Base-by-base conservation (phyloP, 2,888 invertebrate species). In the Antheraea yamamai region DNA sequence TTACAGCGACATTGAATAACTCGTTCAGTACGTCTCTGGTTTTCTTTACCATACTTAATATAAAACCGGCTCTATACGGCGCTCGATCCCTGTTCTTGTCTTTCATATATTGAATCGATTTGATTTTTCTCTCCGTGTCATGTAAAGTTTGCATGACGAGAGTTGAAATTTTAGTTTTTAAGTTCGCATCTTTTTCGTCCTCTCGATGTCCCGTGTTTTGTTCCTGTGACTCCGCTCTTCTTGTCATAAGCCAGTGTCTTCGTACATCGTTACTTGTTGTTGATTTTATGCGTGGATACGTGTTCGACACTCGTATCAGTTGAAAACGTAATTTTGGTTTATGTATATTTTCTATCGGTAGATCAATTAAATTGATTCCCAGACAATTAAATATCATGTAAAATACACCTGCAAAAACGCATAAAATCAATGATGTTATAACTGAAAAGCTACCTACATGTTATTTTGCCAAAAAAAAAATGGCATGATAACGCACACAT, bases 1-100 rank as follows among this genome's bases (percentile, higher is more conserved):
- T 92, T 14, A 93, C 85, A 0, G 93, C 93, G 0, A 93, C 88
- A 73, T 92, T 93, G 75, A 92, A 94, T 30, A 94, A 78, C 78
- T 94, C 94, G 61, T 89, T 91, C 73, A 93, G 73, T 10, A 91
- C 85, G 61, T 91, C 88, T 72, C 90, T 87, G 0, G 90, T 87
- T 75, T 92, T 92, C 78, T 91, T 92, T 51, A 94, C 84, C 85
- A 92, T 84, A 77, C 90, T 91, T 8, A 92, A 81, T 75, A 93
- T 87, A 77, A 90, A 93, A 0, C 93, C 94, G 3, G 88, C 85
- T 80, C 79, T 90, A 72, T 93, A 93, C n/a, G 89, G 83, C 0
- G 84, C 75, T 2, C 84, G 77, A 0, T 87, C 81, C 74, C 86
- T 85, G 72, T 88, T 75, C 3, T 76, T 78, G 0, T 83, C 80